Conservation (phyloP, 37 sponge, comb jelly and placozoan species). For the Theonella swinhoei region DNA sequence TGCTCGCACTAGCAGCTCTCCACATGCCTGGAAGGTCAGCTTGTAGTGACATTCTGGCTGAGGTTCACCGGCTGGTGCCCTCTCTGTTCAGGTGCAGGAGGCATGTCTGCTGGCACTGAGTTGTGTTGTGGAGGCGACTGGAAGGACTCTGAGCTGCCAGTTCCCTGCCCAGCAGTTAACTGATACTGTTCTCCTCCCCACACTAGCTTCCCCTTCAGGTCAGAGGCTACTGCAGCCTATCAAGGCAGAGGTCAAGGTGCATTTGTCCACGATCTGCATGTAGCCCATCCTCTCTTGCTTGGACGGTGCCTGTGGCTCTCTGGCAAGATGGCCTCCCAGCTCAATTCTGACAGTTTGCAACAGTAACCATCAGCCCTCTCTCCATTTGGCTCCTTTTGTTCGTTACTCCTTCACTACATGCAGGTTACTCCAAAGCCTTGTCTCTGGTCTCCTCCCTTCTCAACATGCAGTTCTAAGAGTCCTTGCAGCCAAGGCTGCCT, state of each 20-base stretch:
- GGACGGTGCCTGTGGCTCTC: slow-evolving; percentile 74
- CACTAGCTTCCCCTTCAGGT: slow-evolving; percentile 18
- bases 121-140: slow-evolving; percentile 23
- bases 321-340: slow-evolving; percentile 54
- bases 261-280: neutral
- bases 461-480: slow-evolving; percentile 63
- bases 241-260: neutral
- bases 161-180: slow-evolving; percentile 49
- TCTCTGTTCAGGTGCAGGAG: slow-evolving; percentile 67
- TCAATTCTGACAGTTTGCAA: slow-evolving; percentile 28
- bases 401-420: neutral
- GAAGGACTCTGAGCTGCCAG: neutral
- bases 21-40: slow-evolving; percentile 52
- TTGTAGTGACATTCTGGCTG: neutral
- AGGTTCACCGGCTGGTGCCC: too few species aligned
- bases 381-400: too few species aligned
- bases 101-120: slow-evolving; percentile 58
- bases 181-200: slow-evolving; percentile 39
- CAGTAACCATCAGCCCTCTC: slow-evolving; percentile 29
- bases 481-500: slow-evolving; percentile 62
- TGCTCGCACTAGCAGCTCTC: slow-evolving; percentile 5
- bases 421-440: slow-evolving; percentile 46
- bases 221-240: slow-evolving; percentile 8
- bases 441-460: slow-evolving; percentile 38
- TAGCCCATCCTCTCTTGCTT: slow-evolving; percentile 56